phyloP scores from a whole-genome alignment of 2,113 vertebrate genomes.

The Anolis carolinensis region DNA sequence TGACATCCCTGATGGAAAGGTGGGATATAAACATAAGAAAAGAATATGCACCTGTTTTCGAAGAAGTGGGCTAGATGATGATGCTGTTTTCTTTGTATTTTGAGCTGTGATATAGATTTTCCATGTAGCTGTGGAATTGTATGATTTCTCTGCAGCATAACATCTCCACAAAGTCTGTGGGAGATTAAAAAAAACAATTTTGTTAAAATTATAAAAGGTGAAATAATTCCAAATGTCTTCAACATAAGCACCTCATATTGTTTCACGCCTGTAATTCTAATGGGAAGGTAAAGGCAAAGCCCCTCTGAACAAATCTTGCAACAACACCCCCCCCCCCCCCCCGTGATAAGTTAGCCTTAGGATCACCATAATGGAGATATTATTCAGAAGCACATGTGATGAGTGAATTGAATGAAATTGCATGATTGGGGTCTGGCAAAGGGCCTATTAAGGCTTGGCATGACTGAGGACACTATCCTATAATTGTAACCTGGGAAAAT shows the following conservation, averaged over 20 bases:
- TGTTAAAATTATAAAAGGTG: background rate
- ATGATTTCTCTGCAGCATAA: slow-evolving; percentile 86
- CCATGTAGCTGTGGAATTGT: slow-evolving; percentile 82
- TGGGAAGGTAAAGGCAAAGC: too few relatives aligned
- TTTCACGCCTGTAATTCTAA: background rate
- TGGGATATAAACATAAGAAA: background rate
- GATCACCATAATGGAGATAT: too few relatives aligned
- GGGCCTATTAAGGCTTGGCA: too few relatives aligned
- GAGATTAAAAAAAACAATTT: background rate
- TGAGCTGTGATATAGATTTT: slow-evolving; percentile 82
- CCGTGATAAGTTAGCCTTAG: too few relatives aligned
- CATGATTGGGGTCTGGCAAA: too few relatives aligned
- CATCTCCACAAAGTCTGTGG: slow-evolving; percentile 87
- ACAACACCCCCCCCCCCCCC: too few relatives aligned
- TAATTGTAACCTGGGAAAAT: too few relatives aligned
- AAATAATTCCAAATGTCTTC: rapidly evolving
- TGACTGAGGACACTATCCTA: too few relatives aligned
- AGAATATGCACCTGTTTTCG: slow-evolving; percentile 77
- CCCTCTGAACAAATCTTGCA: too few relatives aligned
- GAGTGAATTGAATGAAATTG: too few relatives aligned
- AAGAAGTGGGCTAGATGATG: slow-evolving; percentile 73
- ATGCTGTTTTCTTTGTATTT: slow-evolving; percentile 63
- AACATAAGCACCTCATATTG: background rate
- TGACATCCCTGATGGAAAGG: background rate
- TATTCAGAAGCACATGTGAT: too few relatives aligned